These are phyloP conservation scores for Bubo blakistoni DNA, from an alignment of 2,113 vertebrate genomes.

Conservation along the genomic window DNA sequence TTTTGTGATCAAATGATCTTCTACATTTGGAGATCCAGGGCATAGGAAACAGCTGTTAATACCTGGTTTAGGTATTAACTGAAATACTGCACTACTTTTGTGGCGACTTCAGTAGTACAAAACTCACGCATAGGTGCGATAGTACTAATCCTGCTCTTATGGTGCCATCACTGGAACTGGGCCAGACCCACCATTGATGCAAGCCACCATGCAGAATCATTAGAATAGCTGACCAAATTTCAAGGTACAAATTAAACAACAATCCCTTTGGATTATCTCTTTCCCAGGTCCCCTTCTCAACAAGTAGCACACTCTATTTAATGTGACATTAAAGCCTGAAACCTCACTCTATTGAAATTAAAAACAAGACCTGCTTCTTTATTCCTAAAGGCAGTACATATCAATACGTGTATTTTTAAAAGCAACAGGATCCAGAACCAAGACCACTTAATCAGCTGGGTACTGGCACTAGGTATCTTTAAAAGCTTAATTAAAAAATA, in stretches of 20 bases:
- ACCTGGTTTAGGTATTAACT: not conserved
- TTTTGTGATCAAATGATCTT: not conserved
- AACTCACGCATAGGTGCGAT: accelerated
- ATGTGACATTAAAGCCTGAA: not conserved
- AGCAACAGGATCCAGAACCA: not conserved
- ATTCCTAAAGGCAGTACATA: not conserved
- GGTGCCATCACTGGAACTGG: not conserved
- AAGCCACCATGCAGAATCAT: not conserved
- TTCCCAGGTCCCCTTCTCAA: not conserved
- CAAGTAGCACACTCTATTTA: not conserved
- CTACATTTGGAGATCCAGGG: not conserved
- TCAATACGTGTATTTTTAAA: not conserved
- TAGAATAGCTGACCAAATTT: not conserved
- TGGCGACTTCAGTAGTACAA: not conserved
- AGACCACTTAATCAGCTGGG: not conserved
- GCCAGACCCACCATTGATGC: too few relatives aligned
- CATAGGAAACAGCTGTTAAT: not conserved
- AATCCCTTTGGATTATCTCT: not conserved
- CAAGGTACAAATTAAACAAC: not conserved
- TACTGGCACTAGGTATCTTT: not conserved
- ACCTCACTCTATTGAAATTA: not conserved
- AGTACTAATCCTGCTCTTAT: not conserved
- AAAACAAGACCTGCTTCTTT: not conserved
- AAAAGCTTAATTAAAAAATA: slow-evolving; percentile 23
- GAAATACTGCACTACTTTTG: not conserved